A percentile compares a stretch with the other conserved stretches of the same genome.
Conservation (phyloP, 2,113 vertebrate genomes). For the Notiomystis cincta region DNA sequence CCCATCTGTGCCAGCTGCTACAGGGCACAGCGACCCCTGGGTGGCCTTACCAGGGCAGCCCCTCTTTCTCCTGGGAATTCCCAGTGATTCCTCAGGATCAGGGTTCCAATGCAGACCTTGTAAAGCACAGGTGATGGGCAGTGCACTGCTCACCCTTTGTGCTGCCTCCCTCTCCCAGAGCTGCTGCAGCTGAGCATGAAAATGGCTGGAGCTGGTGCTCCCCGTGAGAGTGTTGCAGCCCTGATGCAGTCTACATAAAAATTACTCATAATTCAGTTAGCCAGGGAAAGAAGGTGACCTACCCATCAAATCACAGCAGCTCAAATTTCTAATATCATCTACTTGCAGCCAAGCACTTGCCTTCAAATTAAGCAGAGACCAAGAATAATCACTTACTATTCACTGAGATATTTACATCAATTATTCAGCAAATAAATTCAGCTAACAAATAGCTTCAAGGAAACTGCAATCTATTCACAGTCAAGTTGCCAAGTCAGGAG, state of each 20-base stretch:
- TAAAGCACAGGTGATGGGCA: not conserved
- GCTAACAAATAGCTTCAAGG: constrained; percentile 8
- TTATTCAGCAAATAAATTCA: constrained; percentile 46
- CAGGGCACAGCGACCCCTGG: accelerated
- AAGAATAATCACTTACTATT: constrained; percentile 29
- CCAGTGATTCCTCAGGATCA: not conserved
- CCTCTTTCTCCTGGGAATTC: not conserved
- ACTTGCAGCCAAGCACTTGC: not conserved
- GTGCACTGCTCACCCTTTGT: accelerated
- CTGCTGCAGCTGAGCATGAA: accelerated
- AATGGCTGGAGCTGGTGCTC: not conserved
- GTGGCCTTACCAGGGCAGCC: not conserved
- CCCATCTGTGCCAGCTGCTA: not conserved
- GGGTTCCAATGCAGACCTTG: not conserved
- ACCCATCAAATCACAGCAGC: constrained; percentile 46
- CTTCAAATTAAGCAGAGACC: not conserved
- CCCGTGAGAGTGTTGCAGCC: not conserved
- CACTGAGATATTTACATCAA: constrained; percentile 14
- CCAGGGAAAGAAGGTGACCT: not conserved
- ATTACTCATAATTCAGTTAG: not conserved
- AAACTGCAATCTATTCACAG: constrained; percentile 6
- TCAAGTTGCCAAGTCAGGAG: not conserved
- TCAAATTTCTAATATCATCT: constrained; percentile 46
- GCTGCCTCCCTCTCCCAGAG: not conserved
- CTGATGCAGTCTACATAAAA: not conserved